A percentile compares a stretch with the other conserved stretches of the same genome.
These are phyloP conservation scores for Seladonia tumulorum DNA, from an alignment of 2,888 invertebrate species.

Conservation along the genomic window DNA sequence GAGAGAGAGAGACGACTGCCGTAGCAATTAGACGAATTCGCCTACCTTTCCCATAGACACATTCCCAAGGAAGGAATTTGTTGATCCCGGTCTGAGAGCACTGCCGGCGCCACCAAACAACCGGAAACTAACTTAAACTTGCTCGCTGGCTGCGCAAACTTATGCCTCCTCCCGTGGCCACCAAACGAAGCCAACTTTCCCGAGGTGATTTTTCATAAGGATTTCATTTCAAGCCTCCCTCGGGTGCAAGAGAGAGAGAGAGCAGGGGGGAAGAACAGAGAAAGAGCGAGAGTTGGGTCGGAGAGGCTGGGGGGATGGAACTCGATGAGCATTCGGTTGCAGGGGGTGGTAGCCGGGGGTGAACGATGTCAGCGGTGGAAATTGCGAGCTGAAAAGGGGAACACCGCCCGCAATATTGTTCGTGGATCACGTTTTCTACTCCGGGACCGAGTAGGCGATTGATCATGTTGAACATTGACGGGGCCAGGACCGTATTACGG, in stretches of 20 bases:
- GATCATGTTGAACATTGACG: conserved; percentile 73
- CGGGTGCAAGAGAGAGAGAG: not conserved
- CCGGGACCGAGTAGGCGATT: conserved; percentile 65
- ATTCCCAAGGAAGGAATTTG: not conserved
- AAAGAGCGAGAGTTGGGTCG: not conserved
- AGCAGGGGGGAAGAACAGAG: no score
- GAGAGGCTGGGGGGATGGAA: conserved; percentile 2
- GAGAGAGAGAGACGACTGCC: no score
- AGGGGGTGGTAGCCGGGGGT: not conserved
- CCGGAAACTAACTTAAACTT: not conserved
- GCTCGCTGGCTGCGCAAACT: not conserved
- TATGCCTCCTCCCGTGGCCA: not conserved
- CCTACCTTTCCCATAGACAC: not conserved
- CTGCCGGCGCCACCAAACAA: not conserved
- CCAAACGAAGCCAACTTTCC: conserved; percentile 29
- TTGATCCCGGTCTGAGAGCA: not conserved
- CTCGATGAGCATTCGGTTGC: conserved; percentile 32
- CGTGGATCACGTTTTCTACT: conserved; percentile 74
- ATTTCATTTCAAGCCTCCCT: conserved; percentile 58
- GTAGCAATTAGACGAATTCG: not conserved
- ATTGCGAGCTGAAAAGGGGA: conserved; percentile 56
- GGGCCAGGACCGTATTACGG: conserved; percentile 55
- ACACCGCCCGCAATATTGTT: conserved; percentile 70
- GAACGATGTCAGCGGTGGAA: conserved; percentile 33
- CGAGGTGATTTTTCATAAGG: conserved; percentile 67